phyloP scores from a whole-genome alignment of 2,888 invertebrate genomes.

The Ceramica pisi region DNA sequence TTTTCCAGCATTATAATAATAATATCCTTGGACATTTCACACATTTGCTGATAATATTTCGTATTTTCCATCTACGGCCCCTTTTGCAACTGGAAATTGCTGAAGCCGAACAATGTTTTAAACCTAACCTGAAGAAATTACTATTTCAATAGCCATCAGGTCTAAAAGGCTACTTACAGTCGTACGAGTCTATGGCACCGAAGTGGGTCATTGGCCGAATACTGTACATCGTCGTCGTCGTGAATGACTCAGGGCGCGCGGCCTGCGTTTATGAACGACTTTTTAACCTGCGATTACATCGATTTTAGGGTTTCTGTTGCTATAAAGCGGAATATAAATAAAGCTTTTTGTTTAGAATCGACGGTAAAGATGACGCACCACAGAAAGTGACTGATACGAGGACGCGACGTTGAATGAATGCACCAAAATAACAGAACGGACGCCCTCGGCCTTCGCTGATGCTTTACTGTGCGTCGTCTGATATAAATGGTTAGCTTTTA shows the following conservation, averaged over 20 bases:
- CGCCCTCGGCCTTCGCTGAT: slow-evolving; percentile 83
- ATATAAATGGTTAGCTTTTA: slow-evolving; percentile 61
- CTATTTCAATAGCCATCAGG: slow-evolving; percentile 46
- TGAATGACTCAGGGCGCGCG: slow-evolving; percentile 83
- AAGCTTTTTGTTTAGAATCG: slow-evolving; percentile 59
- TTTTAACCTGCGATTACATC: slow-evolving; percentile 76
- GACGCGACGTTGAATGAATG: slow-evolving; percentile 83
- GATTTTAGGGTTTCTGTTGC: slow-evolving; percentile 68
- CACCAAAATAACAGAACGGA: slow-evolving; percentile 81
- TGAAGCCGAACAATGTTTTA: slow-evolving; percentile 10
- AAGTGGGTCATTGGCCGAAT: slow-evolving; percentile 89
- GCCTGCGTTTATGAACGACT: slow-evolving; percentile 77
- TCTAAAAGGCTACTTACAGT: slow-evolving; percentile 51
- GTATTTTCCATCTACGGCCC: not conserved
- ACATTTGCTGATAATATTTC: slow-evolving; percentile 1
- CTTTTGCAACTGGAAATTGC: not conserved
- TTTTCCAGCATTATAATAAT: too few species aligned
- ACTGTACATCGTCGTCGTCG: slow-evolving; percentile 75
- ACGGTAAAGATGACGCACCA: slow-evolving; percentile 74
- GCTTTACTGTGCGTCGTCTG: slow-evolving; percentile 70
- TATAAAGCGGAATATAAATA: slow-evolving; percentile 51
- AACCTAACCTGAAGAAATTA: slow-evolving; percentile 32
- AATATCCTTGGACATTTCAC: too few species aligned
- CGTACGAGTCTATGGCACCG: slow-evolving; percentile 73
- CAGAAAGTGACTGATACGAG: slow-evolving; percentile 73